phyloP scores from a whole-genome alignment of 2,888 invertebrate species.

The Rhagonycha fulva region DNA sequence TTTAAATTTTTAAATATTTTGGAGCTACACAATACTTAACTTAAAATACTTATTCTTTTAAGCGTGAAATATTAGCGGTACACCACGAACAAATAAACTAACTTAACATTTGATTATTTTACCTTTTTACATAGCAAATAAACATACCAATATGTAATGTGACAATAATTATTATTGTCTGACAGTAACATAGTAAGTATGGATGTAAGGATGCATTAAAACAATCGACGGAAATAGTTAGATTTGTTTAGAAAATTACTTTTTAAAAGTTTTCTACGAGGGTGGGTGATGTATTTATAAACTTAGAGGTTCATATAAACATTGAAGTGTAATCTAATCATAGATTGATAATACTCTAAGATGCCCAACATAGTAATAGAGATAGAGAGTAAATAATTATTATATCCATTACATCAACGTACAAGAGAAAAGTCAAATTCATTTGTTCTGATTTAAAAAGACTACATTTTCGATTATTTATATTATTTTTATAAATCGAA shows the following conservation, averaged over 20 bases:
- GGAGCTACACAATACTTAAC: background rate
- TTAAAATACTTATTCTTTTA: background rate
- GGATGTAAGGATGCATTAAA: background rate
- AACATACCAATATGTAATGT: background rate
- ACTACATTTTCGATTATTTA: too few species aligned
- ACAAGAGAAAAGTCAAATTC: too few species aligned
- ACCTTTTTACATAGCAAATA: background rate
- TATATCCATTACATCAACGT: too few species aligned
- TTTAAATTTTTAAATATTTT: background rate
- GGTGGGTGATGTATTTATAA: background rate
- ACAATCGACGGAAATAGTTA: background rate
- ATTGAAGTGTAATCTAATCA: background rate
- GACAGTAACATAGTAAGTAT: background rate
- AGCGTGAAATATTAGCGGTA: background rate
- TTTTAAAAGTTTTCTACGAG: background rate
- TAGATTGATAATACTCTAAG: background rate
- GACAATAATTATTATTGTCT: background rate
- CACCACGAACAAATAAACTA: background rate
- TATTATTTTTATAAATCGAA: too few species aligned
- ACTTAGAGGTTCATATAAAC: background rate
- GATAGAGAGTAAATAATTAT: too few species aligned
- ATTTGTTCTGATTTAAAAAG: too few species aligned
- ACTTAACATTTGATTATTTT: constrained; percentile 1
- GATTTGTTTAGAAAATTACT: background rate
- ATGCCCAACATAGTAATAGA: background rate